Base-by-base conservation (phyloP, 1,140 invertebrate species). In the Pseudomyrmex concolor region DNA sequence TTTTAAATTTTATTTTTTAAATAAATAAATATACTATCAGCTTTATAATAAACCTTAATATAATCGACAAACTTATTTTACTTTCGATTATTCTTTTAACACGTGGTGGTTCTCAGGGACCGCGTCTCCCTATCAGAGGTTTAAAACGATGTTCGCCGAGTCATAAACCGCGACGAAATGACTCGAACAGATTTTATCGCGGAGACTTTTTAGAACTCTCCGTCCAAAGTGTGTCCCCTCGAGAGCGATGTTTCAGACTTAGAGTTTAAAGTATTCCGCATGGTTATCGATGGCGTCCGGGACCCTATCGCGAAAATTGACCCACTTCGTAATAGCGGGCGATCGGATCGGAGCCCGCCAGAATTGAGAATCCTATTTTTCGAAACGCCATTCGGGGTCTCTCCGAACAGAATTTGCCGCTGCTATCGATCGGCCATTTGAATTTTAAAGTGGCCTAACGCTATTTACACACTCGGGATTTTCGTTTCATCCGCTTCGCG, bases 181-280 rank as follows among this genome's bases (percentile, higher is more conserved):
- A 90, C 85, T 86, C 63, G 84, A 74, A 84, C 77, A 88, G 89
- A 91, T 92, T 90, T 88, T 89, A 89, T 91, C 90, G 86, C 77
- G 70, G 43, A 55, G 43, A 55, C 82, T 84, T 90, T 91, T 89
- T 85, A 89, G 80, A 89, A 68, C 86, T 84, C 73, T 80, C 70
- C 66, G 55, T 73, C 71, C 77, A 19, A 50, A 34, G 43, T 50
- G 34, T 83, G 83, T 88, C 86, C 93, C 92, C 91, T 83, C 60
- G 92, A 93, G 93, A 90, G 85, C 89, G 89, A 94, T 93, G 89
- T 91, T 90, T 94, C 91, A 93, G 87, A 91, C 91, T 93, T 92
- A 92, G 34, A 34, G 91, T 93, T 94, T 93, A 91, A 93, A 93
- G 90, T 93, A 92, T 93, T 91, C 87, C 71, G 67, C 73, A 83